Evolutionary conservation across 2,797 vertebrate genomes (phyloP).

Genomic region (Sternotherus odoratus): DNA sequence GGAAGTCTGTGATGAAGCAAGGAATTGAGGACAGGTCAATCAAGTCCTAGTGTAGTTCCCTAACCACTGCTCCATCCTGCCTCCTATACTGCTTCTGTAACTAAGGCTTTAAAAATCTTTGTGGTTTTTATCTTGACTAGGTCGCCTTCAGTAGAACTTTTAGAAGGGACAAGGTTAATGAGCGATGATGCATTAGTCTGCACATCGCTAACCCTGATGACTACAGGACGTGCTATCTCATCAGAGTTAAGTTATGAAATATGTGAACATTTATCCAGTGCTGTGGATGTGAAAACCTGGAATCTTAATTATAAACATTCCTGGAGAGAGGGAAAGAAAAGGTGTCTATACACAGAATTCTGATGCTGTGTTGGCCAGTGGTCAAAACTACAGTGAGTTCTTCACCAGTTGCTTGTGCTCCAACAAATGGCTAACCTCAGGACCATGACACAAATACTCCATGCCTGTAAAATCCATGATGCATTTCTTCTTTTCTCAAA

Average conservation of each 20-base stretch:
- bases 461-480: background rate
- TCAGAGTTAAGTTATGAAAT: background rate
- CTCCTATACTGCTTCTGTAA: background rate
- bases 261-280: background rate
- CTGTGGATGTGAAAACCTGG: background rate
- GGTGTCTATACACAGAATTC: background rate
- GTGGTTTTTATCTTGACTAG: background rate
- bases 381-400: background rate
- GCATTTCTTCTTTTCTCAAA: background rate
- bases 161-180: background rate
- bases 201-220: background rate
- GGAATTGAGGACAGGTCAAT: background rate
- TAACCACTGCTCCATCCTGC: background rate
- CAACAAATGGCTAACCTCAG: background rate
- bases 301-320: background rate
- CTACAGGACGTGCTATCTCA: background rate
- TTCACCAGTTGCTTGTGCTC: background rate
- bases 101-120: background rate
- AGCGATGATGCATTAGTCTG: background rate
- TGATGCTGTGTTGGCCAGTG: background rate
- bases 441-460: background rate
- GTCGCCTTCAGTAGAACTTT: background rate
- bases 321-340: background rate
- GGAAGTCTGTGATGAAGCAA: background rate
- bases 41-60: background rate